Base-by-base conservation (phyloP, 2,113 vertebrate species). In the Elgaria multicarinata region DNA sequence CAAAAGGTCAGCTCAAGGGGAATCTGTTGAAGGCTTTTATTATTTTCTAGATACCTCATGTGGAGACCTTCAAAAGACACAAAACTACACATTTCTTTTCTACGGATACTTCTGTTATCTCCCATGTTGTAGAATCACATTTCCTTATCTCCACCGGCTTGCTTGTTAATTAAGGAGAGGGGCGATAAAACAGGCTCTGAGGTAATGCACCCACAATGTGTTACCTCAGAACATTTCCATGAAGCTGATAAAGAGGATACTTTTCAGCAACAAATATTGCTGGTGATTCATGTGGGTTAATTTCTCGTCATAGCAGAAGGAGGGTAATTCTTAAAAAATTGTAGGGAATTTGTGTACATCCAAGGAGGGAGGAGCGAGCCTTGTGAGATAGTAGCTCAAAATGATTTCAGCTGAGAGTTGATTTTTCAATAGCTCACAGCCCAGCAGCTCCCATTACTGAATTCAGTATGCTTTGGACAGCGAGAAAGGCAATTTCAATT, bases 121-220 rank as follows among this genome's bases (percentile, higher is more conserved):
- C 33, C 55, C 46, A 82, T 75, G 90, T 93, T 80, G 83, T 0
- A 9, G 92, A 93, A 95, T 93, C 90, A 93, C 88, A 92, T 95
- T 90, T 92, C 72, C 80, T 83, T 84, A 85, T 89, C 91, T 93
- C 90, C 87, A 89, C 91, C 91, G 71, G 89, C 92, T 93, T 92
- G 82, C 90, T 93, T 94, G 89, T 95, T 93, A 95, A 96, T 95
- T 91, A 94, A 90, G 90, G 87, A 85, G 89, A 93, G 85, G 83
- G 92, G 91, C 90, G 94, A 92, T 93, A 93, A 92, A 94, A 67
- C 77, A 85, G 87, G 90, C 84, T 74, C 71, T 62, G 58, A 62
- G 58, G 58, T 20, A 62, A 62, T 4, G 12, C 58, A 62, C 22
- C 58, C 58, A 53, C 18, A 62, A 62, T 20, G 20, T 20, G 3